Evolutionary conservation across 2,888 invertebrate genomes (phyloP).

Genomic region (Athrips mouffetella): DNA sequence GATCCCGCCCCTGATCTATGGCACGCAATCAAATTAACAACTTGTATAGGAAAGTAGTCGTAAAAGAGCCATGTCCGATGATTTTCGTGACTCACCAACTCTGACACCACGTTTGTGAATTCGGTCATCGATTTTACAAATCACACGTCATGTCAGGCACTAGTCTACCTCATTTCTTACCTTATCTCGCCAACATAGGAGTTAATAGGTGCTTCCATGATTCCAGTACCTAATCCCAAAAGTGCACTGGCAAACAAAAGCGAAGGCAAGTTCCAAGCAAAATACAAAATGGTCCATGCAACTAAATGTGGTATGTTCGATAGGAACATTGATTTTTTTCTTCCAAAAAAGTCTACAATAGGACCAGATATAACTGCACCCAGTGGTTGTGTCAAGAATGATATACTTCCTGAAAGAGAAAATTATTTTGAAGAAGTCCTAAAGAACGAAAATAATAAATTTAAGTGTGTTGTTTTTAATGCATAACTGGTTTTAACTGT

Average conservation of each 20-base stretch:
- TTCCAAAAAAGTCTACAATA: constrained; percentile 73
- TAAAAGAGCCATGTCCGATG: too few species aligned
- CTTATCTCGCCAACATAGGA: constrained; percentile 79
- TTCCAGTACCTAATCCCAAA: constrained; percentile 75
- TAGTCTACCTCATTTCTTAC: constrained; percentile 33
- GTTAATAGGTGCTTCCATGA: constrained; percentile 79
- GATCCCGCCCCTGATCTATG: too few species aligned
- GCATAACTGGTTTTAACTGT: too few species aligned
- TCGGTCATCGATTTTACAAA: not conserved
- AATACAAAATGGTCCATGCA: constrained; percentile 77
- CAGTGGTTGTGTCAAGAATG: constrained; percentile 75
- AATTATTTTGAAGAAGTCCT: too few species aligned
- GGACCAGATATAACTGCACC: constrained; percentile 77
- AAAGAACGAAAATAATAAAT: too few species aligned
- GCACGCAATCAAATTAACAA: too few species aligned
- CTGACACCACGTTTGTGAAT: too few species aligned
- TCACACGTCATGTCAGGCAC: not conserved
- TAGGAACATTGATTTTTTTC: constrained; percentile 73
- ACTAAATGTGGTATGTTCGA: constrained; percentile 75
- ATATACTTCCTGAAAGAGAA: constrained; percentile 68
- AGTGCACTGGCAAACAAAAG: constrained; percentile 71
- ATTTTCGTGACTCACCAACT: too few species aligned
- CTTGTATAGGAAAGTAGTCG: too few species aligned
- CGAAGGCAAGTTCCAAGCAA: constrained; percentile 58
- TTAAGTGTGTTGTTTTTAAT: too few species aligned